Evolutionary conservation across 1,140 invertebrate genomes (phyloP).

Genomic region (Heliothis virescens): DNA sequence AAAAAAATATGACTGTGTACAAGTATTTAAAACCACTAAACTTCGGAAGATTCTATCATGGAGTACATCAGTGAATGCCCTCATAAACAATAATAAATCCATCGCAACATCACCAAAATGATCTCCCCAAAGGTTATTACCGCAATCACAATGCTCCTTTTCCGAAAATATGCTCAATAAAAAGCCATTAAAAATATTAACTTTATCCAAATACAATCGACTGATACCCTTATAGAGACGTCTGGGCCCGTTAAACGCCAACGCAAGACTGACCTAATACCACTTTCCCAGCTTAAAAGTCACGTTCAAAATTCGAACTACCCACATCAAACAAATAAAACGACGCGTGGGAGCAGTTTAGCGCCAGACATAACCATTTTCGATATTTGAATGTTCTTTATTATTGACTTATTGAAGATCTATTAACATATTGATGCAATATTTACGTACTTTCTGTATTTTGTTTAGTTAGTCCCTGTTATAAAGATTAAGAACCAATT

Average conservation of each 20-base stretch:
- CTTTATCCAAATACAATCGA: slow-evolving; percentile 41
- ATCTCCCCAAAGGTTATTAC: not conserved
- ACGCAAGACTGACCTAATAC: slow-evolving; percentile 58
- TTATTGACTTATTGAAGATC: slow-evolving; percentile 19
- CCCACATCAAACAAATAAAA: slow-evolving; percentile 58
- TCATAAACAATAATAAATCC: not conserved
- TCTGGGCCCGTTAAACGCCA: slow-evolving; percentile 53
- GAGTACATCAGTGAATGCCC: not conserved
- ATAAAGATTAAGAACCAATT: no score
- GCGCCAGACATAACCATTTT: slow-evolving; percentile 19
- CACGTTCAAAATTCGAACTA: slow-evolving; percentile 55
- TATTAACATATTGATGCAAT: slow-evolving; percentile 17
- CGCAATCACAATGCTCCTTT: not conserved
- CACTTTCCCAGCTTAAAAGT: slow-evolving; percentile 46
- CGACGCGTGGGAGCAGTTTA: slow-evolving; percentile 50
- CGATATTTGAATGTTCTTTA: slow-evolving; percentile 19
- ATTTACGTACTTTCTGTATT: not conserved
- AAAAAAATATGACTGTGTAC: no score
- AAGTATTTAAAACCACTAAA: no score
- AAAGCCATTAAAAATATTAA: slow-evolving; percentile 37
- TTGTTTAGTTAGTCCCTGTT: not conserved
- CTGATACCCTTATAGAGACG: slow-evolving; percentile 51
- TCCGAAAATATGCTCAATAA: slow-evolving; percentile 21
- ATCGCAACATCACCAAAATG: slow-evolving; percentile 6
- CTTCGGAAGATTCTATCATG: no score